Evolutionary conservation across 2,888 invertebrate genomes (phyloP), one percentile per base, ranked within the genome.

Genomic region (Pollenia angustigena): DNA sequence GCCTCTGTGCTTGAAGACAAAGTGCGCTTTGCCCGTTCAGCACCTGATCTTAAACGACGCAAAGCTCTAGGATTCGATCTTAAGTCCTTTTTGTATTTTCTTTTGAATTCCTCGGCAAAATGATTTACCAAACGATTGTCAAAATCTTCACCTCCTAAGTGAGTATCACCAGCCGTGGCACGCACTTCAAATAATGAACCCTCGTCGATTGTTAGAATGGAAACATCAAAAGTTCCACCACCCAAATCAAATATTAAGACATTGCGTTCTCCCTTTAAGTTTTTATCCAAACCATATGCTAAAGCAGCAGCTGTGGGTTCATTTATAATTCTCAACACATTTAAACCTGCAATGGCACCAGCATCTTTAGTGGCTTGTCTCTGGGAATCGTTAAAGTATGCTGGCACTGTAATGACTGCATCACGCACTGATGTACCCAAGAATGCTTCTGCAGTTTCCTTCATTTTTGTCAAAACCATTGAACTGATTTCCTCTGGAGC

Each of bases 341-440:
- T 98, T 88, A 98, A 94, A 85, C 98, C 98, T 89, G 98, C 96
- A 94, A 97, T 97, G 91, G 96, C 96, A 89, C 98, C 98, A 89
- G 99, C 97, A 94, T 97, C 97, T 94, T 98, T 98, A 96, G 98
- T 98, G 92, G 97, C 97, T 93, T 97, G 97, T 90, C 97, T 95
- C 92, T 97, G 97, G 7, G 97, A 97, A 93, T 97, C 97, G 91
- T 97, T 97, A 94, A 97, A 97, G 93, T 97, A 97, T 90, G 97
- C 97, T 89, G 98, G 98, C 89, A 97, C 97, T 86, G 97, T 98
- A 91, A 98, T 96, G 18, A 98, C 98, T 89, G 97, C 97, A 92
- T 97, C 90, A 95, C 96, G 90, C 96, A 97, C 18, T 96, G 95
- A 95, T 92, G 96, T 96, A 87, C 98, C 99, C 90, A 97, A 94